Evolutionary conservation across 2,113 vertebrate species (phyloP).

Genomic region (Terrapene triunguis): DNA sequence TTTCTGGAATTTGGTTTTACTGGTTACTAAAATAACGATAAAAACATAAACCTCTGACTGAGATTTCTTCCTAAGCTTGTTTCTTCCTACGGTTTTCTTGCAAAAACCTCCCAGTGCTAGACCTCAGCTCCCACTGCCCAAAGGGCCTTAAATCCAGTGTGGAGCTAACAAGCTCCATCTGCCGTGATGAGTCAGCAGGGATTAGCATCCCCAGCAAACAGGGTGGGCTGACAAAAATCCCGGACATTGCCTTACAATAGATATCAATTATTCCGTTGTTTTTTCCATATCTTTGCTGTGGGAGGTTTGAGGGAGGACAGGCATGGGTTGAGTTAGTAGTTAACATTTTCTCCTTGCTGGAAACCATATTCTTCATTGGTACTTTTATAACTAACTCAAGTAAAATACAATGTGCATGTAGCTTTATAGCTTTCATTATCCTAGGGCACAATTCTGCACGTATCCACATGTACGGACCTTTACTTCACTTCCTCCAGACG

Average conservation of each 20-base stretch:
- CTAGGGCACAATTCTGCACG: neutral
- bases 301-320: neutral
- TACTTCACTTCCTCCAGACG: neutral
- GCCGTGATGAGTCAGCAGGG: neutral
- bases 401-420: neutral
- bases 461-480: neutral
- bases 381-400: neutral
- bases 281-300: neutral
- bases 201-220: neutral
- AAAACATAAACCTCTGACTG: neutral
- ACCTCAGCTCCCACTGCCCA: neutral
- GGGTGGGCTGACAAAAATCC: neutral
- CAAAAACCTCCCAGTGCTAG: neutral
- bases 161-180: neutral
- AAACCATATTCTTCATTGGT: neutral
- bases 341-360: neutral
- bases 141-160: neutral
- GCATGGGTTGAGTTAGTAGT: neutral
- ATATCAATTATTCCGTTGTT: neutral
- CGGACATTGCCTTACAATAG: neutral
- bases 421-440: neutral
- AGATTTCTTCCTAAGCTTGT: neutral
- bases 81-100: neutral
- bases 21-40: neutral
- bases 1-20: conserved; percentile 30